Evolutionary conservation across 1,140 invertebrate species (phyloP).

Genomic region (Cydia fagiglandana): DNA sequence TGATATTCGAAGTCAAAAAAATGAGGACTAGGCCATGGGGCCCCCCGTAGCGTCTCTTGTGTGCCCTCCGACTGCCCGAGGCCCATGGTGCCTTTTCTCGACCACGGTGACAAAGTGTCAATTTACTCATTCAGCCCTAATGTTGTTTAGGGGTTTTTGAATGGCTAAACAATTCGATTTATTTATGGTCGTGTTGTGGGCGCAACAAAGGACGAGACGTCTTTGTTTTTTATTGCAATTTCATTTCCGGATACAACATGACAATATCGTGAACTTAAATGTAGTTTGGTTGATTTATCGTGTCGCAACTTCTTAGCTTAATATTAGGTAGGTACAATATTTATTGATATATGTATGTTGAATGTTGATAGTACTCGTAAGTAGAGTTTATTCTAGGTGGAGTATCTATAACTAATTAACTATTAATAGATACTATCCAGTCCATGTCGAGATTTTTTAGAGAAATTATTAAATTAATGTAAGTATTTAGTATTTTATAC

Average conservation of each 20-base stretch:
- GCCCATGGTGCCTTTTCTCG: constrained; percentile 50
- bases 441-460: no score
- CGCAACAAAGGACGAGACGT: constrained; percentile 54
- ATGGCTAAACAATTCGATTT: constrained; percentile 66
- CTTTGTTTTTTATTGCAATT: constrained; percentile 60
- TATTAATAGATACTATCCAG: no score
- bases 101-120: constrained; percentile 72
- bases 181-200: constrained; percentile 69
- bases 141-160: constrained; percentile 73
- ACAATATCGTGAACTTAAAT: constrained; percentile 36
- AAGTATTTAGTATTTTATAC: no score
- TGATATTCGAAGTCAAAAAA: constrained; percentile 32
- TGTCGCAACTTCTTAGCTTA: not conserved
- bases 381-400: no score
- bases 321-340: no score
- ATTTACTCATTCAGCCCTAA: constrained; percentile 73
- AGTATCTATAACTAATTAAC: no score
- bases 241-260: constrained; percentile 62
- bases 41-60: constrained; percentile 46
- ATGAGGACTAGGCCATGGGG: constrained; percentile 48
- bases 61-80: not conserved
- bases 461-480: no score
- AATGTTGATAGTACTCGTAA: no score
- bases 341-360: no score
- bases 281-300: not conserved